Evolutionary conservation across 2,888 invertebrate genomes (phyloP), one percentile per base, ranked within the genome.

Genomic region (Drosophila colorata): DNA sequence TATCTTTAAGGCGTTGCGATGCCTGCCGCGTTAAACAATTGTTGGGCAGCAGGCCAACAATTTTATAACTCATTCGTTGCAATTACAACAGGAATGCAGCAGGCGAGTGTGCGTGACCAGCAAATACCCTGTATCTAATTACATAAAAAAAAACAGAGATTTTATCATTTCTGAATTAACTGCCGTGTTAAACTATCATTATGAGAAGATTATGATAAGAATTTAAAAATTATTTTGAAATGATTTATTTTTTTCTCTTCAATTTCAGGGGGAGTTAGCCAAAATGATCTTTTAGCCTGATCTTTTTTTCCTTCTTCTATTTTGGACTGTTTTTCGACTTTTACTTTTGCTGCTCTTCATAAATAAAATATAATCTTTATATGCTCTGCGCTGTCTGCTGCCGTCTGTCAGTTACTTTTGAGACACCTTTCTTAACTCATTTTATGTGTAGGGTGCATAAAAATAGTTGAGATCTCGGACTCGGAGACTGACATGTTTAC

Each of bases 401-500:
- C 14, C 18, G 28, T 7, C 28, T 5, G 40, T n/a, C 20, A 20
- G 31, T 11, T 2, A 13, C 18, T 9, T 6, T 48, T n/a, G 20
- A 11, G 23, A n/a, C 35, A n/a, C n/a, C n/a, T 33, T 33, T 47
- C 7, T 23, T 41, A 28, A 13, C 65, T 31, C 43, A 20, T 51
- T 28, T 23, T 8, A 8, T 25, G 40, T 49, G 65, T 11, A 43
- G 49, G 41, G 43, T 28, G 51, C 37, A 16, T 51, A 64, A 53
- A 80, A 74, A 86, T 76, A 80, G 64, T 60, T 49, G 53, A 41
- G 55, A 41, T 46, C 43, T 48, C 44, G 53, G 46, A 57, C 64
- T 16, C 31, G 31, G 46, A 13, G 38, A 33, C 46, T 52, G 64
- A 74, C 64, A 72, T 87, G 85, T 81, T 81, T 80, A 83, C 68